Percentiles rank a stretch among this genome's conserved stretches.
These are phyloP conservation scores for Rhingia campestris DNA, from an alignment of 2,888 invertebrate genomes.

Conservation along the genomic window DNA sequence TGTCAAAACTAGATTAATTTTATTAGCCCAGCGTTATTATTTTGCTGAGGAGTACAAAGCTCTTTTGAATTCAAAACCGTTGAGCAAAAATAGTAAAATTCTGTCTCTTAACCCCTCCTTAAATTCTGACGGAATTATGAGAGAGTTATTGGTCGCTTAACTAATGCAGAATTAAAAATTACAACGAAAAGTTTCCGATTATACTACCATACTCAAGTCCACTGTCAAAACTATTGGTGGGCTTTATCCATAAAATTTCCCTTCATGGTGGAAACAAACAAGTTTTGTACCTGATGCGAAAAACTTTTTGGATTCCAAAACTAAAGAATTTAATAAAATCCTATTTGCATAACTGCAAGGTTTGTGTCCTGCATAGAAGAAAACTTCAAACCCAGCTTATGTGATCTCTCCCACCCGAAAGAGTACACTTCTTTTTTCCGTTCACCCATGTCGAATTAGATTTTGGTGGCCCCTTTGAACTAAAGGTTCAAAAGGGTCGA, in stretches of 20 bases:
- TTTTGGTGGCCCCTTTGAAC: slow-evolving; percentile 58
- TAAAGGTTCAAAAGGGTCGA: slow-evolving; percentile 26
- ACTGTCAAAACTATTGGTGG: neutral
- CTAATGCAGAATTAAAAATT: slow-evolving; percentile 8
- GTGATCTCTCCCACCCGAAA: too few species aligned
- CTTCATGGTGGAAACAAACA: neutral
- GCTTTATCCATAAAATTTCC: slow-evolving; percentile 9
- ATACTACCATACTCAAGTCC: slow-evolving; percentile 6
- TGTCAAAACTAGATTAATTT: too few species aligned
- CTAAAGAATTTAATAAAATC: too few species aligned
- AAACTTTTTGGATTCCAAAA: too few species aligned
- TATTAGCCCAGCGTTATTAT: too few species aligned
- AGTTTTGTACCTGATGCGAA: too few species aligned
- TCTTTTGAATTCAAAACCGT: neutral
- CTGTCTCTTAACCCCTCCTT: neutral
- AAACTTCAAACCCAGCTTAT: slow-evolving; percentile 31
- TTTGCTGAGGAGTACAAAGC: slow-evolving; percentile 5
- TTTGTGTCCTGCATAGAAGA: too few species aligned
- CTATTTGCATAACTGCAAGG: too few species aligned
- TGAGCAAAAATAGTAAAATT: neutral
- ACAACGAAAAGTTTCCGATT: slow-evolving; percentile 10
- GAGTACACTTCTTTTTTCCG: slow-evolving; percentile 39
- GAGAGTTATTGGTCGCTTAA: slow-evolving; percentile 8
- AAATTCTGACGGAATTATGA: slow-evolving; percentile 2
- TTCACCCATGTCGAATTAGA: slow-evolving; percentile 57